Evolutionary conservation across 2,888 invertebrate genomes (phyloP), one percentile per base, ranked within the genome.

Genomic region (Anagyrus pseudococci): DNA sequence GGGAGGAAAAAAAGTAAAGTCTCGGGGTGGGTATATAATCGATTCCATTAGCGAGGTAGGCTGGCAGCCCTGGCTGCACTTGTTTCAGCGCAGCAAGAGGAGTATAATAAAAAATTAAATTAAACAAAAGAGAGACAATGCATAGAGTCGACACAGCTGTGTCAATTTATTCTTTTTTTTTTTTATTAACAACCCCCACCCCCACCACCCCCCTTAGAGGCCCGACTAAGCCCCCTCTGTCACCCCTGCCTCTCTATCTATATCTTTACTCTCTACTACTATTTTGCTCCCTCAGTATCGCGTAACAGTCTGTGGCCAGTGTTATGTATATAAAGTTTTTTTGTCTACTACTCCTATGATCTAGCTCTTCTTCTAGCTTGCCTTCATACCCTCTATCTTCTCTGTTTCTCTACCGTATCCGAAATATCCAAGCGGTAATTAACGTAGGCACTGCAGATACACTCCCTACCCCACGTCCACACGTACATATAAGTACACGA

Each of bases 71-170:
- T 56, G 49, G 23, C 26, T 59, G 62, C 53, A n/a, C 43, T n/a
- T n/a, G 26, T 29, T 29, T 29, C 49, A 56, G 62, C 62, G 59
- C 59, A 33, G 62, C 37, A 41, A 62, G 66, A 66, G 62, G 62
- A 62, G 62, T 66, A 59, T 60, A 60, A 54, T 58, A 56, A 66
- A 55, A 53, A 58, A 49, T 54, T 58, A 48, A 50, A 48, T 46
- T 40, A 58, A 50, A 61, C 29, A 29, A 29, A 29, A 7, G 29
- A 47, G 49, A 59, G 23, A 33, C 33, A 58, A 37, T 33, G 46
- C 52, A 48, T 53, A 60, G 58, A 43, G 22, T 59, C 49, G 59
- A 44, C 60, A 53, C 57, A 41, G 40, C 59, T 20, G 58, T 62
- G 58, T 59, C 62, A 29, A 56, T 56, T 13, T 29, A 29, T 29